Conservation (phyloP, 2,797 vertebrate genomes). For the Sardinella longiceps region DNA sequence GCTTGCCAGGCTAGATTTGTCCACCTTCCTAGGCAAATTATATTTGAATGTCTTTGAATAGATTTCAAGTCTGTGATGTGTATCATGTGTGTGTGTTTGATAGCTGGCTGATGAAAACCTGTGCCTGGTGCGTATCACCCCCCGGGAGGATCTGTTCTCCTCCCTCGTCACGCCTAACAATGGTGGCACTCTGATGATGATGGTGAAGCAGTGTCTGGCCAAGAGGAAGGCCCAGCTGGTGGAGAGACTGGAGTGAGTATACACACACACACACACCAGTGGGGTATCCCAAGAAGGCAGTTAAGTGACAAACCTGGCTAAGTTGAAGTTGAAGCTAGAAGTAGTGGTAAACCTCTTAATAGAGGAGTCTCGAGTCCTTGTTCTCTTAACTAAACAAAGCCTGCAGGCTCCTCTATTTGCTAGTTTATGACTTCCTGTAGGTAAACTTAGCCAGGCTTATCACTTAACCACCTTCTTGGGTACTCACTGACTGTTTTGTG, state of each 20-base stretch:
- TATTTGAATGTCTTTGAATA: not conserved
- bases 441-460: no score
- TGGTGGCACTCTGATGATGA: constrained; percentile 78
- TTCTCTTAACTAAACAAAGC: no score
- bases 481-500: no score
- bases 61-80: not conserved
- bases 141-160: constrained; percentile 83
- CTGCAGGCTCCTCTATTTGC: no score
- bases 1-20: no score
- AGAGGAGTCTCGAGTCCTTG: no score
- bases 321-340: no score
- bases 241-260: constrained; percentile 86
- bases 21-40: not conserved
- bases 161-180: constrained; percentile 77
- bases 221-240: constrained; percentile 78
- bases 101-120: constrained; percentile 77
- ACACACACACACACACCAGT: not conserved
- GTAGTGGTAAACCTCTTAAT: no score
- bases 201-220: constrained; percentile 90
- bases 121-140: constrained; percentile 87
- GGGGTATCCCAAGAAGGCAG: no score
- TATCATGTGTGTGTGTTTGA: not conserved
- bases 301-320: no score
- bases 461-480: no score
- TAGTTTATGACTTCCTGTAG: no score